Percentiles rank a stretch among this genome's conserved stretches.
phyloP scores from a whole-genome alignment of 2,797 vertebrate species.

The Propithecus deckenii region DNA sequence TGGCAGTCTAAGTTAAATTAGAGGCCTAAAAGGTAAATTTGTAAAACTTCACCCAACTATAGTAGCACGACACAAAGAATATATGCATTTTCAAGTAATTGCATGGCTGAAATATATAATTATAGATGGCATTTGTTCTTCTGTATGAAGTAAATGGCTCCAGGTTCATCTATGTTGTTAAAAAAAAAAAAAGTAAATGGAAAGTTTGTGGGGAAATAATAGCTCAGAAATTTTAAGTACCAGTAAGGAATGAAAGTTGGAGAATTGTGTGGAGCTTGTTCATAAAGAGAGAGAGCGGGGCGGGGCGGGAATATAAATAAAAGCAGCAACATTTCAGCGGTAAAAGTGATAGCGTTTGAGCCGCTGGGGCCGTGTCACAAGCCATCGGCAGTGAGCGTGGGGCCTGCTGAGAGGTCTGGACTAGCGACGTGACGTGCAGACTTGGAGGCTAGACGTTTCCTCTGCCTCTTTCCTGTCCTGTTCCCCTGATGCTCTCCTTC shows the following conservation, averaged over 20 bases:
- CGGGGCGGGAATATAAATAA: not conserved
- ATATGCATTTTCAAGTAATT: too few species aligned
- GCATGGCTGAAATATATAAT: not conserved
- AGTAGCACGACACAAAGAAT: not conserved
- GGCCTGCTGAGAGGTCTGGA: not conserved
- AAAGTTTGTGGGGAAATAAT: not conserved
- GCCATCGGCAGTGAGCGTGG: not conserved
- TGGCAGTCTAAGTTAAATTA: not conserved
- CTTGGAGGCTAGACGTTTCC: not conserved
- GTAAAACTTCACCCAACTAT: accelerated
- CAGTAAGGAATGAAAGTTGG: too few species aligned
- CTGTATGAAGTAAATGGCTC: not conserved
- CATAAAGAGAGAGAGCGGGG: not conserved
- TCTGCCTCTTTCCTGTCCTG: not conserved
- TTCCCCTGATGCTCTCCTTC: too few species aligned
- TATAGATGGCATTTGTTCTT: not conserved
- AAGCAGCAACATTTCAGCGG: accelerated
- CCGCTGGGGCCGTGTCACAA: too few species aligned
- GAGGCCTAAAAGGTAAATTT: not conserved
- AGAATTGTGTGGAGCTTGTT: not conserved
- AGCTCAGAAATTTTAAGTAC: not conserved
- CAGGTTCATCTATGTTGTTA: too few species aligned
- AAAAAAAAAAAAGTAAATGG: not conserved
- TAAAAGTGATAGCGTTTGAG: not conserved
- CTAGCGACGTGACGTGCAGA: accelerated